Conservation (phyloP, 2,797 vertebrate genomes). For the Acomys russatus region DNA sequence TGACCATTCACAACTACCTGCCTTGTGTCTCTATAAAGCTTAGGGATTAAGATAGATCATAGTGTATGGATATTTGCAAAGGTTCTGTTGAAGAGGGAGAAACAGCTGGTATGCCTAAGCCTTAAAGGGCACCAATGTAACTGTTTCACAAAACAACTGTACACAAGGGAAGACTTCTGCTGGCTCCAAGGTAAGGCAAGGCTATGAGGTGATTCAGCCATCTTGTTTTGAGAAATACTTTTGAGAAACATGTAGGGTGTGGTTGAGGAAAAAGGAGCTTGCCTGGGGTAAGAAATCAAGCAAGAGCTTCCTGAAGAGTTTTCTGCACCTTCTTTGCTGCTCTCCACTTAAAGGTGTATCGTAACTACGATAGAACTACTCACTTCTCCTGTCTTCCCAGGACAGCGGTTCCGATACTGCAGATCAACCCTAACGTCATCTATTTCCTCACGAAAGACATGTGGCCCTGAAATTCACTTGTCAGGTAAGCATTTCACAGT, state of each 20-base stretch:
- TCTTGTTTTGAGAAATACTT: slow-evolving; percentile 61
- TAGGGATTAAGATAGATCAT: slow-evolving; percentile 32
- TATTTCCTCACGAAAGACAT: slow-evolving; percentile 3
- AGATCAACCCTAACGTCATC: slow-evolving; percentile 6
- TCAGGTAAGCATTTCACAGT: slow-evolving; percentile 56
- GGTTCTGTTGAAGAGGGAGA: slow-evolving; percentile 57
- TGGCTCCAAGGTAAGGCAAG: background rate
- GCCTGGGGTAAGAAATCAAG: slow-evolving; percentile 26
- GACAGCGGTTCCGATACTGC: slow-evolving; percentile 10
- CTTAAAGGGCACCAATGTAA: slow-evolving; percentile 63
- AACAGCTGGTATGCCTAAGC: slow-evolving; percentile 57
- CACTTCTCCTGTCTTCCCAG: slow-evolving; percentile 46
- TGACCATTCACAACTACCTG: background rate
- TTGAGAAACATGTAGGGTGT: background rate
- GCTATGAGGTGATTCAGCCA: no score
- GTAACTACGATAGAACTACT: slow-evolving; percentile 49
- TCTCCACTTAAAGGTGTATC: background rate
- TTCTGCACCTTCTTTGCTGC: slow-evolving; percentile 18
- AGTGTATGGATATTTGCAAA: slow-evolving; percentile 65
- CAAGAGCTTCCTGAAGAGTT: slow-evolving; percentile 9
- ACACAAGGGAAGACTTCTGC: slow-evolving; percentile 59
- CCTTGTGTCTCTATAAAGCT: slow-evolving; percentile 27
- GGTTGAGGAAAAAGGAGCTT: slow-evolving; percentile 50
- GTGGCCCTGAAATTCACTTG: slow-evolving; percentile 11
- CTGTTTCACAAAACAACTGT: slow-evolving; percentile 55